Base-by-base conservation (phyloP, 2,797 vertebrate species). In the Amphiprion clarkii region DNA sequence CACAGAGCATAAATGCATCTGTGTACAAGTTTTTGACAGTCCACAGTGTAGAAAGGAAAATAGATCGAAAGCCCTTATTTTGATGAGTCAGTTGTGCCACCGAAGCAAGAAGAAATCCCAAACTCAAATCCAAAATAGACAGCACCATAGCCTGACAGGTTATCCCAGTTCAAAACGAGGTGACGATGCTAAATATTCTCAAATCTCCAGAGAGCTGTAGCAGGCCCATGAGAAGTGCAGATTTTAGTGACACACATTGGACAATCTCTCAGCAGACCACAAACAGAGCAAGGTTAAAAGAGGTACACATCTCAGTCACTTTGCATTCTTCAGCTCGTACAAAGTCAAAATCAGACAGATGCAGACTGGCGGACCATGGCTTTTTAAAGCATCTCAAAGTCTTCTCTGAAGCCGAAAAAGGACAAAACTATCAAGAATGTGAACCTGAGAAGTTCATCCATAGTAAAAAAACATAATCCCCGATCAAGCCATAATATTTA, bases 101-200 rank as follows among this genome's bases (percentile, higher is more conserved):
- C 11, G 46, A 82, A 86, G 53, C 44, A 54, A 74, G 62, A 75
- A 74, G 77, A 78, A 85, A 67, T 78, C 83, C 85, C 81, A 88
- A 87, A 79, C 42, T 81, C 58, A 54, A 46, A 53, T 73, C 86
- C 39, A 78, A 79, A 88, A 88, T 85, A 87, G 79, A 56, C 25
- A 57, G 62, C 44, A 85, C 44, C 55, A 78, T 73, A 67, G 64
- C 63, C 67, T 51, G 64, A 65, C 12, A 67, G 72, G 71, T 69
- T 56, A 65, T 65, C 29, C 39, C 77, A 82, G 80, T 82, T 88
- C 78, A 81, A 81, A 84, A 76, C 77, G 71, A 87, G 77, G 82
- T 86, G 76, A 87, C 25, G 46, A 57, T 52, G 65, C 82, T 83
- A 88, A 86, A 83, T 82, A 83, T 76, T 83, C 60, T 77, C 79